Conservation (phyloP, 2,797 vertebrate species). For the Oreortyx pictus region DNA sequence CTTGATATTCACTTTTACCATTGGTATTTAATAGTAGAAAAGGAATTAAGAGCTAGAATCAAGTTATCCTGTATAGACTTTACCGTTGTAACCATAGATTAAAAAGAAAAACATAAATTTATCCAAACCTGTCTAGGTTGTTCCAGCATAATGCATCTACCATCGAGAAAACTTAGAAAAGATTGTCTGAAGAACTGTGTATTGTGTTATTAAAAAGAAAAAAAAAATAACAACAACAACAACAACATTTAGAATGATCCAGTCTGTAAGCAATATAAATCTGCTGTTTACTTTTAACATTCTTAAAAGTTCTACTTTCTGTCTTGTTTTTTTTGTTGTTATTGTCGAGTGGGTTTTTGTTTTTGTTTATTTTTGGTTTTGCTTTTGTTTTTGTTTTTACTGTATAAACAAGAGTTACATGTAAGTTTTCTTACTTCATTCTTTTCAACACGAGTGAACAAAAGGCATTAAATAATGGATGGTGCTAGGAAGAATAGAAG, state of each 20-base stretch:
- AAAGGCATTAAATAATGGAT: not conserved
- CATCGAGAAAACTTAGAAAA: not conserved
- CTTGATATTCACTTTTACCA: not conserved
- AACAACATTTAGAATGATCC: rapidly evolving
- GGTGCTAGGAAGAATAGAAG: not conserved
- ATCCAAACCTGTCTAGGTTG: not conserved
- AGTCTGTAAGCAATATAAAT: not conserved
- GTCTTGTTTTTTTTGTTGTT: not conserved
- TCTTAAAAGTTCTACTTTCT: too few species aligned
- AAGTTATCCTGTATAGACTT: not conserved
- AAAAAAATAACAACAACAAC: not conserved
- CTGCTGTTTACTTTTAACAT: not conserved
- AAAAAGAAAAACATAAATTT: not conserved
- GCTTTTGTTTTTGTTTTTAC: not conserved
- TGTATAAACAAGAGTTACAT: not conserved
- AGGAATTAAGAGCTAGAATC: not conserved
- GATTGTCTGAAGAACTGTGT: not conserved
- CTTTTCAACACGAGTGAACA: not conserved
- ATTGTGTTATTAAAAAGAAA: not conserved
- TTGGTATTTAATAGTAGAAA: not conserved
- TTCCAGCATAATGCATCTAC: not conserved
- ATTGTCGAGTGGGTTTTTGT: not conserved
- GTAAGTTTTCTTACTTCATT: not conserved
- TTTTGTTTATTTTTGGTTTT: not conserved
- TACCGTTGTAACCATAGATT: not conserved